Conservation (phyloP, 2,888 invertebrate genomes). For the Oxyteleia sp. region DNA sequence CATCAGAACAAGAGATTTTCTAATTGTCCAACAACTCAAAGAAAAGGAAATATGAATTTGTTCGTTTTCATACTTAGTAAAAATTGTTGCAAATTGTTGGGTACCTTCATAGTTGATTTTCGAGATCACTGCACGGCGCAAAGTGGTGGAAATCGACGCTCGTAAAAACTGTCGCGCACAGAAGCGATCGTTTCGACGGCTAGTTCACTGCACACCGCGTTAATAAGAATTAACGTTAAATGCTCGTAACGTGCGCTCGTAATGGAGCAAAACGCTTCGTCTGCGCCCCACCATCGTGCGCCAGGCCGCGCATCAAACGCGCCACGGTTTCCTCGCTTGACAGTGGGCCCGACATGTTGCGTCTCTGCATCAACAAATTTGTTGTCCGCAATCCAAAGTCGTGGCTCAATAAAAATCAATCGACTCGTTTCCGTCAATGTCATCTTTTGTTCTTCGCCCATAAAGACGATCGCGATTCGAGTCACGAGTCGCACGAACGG, state of each 20-base stretch:
- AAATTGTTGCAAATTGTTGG: too few species aligned
- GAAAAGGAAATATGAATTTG: too few species aligned
- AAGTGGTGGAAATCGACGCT: too few species aligned
- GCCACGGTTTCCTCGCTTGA: conserved; percentile 15
- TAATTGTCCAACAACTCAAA: too few species aligned
- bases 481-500: neutral
- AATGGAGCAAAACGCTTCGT: conserved; percentile 65
- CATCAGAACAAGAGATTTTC: too few species aligned
- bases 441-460: conserved; percentile 39
- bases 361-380: too few species aligned
- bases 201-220: conserved; percentile 56
- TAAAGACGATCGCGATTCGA: neutral
- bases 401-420: conserved; percentile 50
- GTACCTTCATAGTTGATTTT: too few species aligned
- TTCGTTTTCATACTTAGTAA: too few species aligned
- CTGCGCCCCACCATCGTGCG: conserved; percentile 37
- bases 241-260: conserved; percentile 60
- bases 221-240: conserved; percentile 70
- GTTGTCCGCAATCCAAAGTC: conserved; percentile 30
- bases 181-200: conserved; percentile 53
- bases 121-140: too few species aligned
- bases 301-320: conserved; percentile 30
- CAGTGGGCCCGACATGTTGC: too few species aligned
- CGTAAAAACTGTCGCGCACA: too few species aligned
- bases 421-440: conserved; percentile 35